Evolutionary conservation across 2,113 vertebrate genomes (phyloP), one percentile per base, ranked within the genome.

Genomic region (Eonycteris spelaea): DNA sequence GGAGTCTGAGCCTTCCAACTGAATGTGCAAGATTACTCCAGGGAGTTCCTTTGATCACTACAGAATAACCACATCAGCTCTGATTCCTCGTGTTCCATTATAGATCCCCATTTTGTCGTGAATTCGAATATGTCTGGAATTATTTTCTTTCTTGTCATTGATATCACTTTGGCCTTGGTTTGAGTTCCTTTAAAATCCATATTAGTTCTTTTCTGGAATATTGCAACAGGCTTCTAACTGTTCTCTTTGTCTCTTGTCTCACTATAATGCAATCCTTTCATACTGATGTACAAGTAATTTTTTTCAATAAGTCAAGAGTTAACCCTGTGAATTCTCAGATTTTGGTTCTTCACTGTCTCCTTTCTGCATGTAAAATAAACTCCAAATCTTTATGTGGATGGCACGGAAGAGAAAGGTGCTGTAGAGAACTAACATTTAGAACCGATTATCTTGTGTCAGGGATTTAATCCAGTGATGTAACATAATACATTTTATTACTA

Each of bases 341-440:
- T 63, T 43, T 33, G 2, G 6, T 35, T 30, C 30, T 6, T 83
- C 57, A 7, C 1, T 67, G 24, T 14, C 26, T 84, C 71, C 13
- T 73, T 43, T 19, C 1, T 24, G 4, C 6, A 6, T 26, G 2
- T 14, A 38, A 63, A 89, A 70, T 51, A 26, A 86, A 43, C n/a
- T 68, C 28, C 57, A n/a, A 68, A 53, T 11, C 16, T 19, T 28
- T 12, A 3, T 0, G 0, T 38, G 24, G 13, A 40, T 3, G 18
- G 5, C 1, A 12, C 6, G n/a, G 2, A 16, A 19, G 6, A 6
- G 28, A 55, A 53, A 7, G 3, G 3, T 35, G 9, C 7, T 7
- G 2, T 45, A 30, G 28, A 35, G 24, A 93, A 57, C 4, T 7
- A 3, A 65, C 19, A 30, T 16, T 43, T 51, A 67, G 35, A 30